Evolutionary conservation across 2,888 invertebrate species (phyloP), one percentile per base, ranked within the genome.

Genomic region (Hipparchia sbordonii): DNA sequence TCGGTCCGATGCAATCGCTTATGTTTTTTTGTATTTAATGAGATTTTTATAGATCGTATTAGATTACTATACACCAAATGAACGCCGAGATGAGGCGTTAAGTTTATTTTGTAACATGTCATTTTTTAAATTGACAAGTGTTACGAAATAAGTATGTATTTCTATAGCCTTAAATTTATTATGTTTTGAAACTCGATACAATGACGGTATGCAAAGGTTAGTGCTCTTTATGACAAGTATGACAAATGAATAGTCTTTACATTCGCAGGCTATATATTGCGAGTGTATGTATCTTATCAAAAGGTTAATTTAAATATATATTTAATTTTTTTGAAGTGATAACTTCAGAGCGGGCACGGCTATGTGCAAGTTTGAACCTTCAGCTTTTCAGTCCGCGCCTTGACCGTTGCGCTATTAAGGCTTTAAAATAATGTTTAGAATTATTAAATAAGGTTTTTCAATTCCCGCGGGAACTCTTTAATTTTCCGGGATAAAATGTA

Each of bases 11-110:
- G 57, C 67, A 68, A 67, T 72, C 75, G 71, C 62, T 70, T 73
- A 68, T 67, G 62, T 73, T 65, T 65, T 73, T 75, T 72, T 74
- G 66, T 56, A 60, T 70, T 74, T 74, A 76, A 77, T 71, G 74
- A 73, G 72, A 65, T 63, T 62, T 76, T 70, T 73, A 74, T 73
- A 72, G 73, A 74, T 69, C 65, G 67, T 67, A 67, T 67, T 56
- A 67, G 13, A 67, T 67, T 67, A 67, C 67, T 67, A 45, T 56
- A 67, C 45, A 54, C 52, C 52, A 66, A 52, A 56, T 52, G 51
- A 12, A 52, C 6, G 48, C 65, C 52, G 65, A 52, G 39, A 65
- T 65, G 56, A 67, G 67, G 67, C 56, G 67, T 45, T 67, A 56
- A 67, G 13, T 67, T 67, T 39, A 66, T 66, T 66, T 45, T 45